Conservation (phyloP, 1,140 invertebrate genomes). For the Leucophenga varia region DNA sequence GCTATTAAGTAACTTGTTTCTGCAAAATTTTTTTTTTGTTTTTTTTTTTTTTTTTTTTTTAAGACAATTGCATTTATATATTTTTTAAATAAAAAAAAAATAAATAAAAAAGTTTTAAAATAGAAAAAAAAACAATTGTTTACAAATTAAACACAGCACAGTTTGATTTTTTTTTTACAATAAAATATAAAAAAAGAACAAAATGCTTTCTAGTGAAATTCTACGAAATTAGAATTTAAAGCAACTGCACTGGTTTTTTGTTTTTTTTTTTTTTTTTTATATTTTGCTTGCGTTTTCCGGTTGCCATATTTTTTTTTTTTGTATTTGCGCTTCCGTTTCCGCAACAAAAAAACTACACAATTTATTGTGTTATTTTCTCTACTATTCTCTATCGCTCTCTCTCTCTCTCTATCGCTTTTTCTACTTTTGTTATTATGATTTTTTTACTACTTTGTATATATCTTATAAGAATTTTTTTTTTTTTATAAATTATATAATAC, state of each 20-base stretch:
- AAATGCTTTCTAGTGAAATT: conserved; percentile 41
- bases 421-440: too few species aligned
- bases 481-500: too few species aligned
- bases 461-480: conserved; percentile 1
- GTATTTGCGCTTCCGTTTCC: conserved; percentile 7
- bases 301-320: too few species aligned
- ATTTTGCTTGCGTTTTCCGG: conserved; percentile 4
- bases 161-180: conserved; percentile 6
- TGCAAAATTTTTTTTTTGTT: conserved; percentile 8
- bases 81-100: not conserved
- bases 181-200: conserved; percentile 7
- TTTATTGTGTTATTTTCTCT: too few species aligned
- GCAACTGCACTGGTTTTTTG: conserved; percentile 43
- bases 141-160: conserved; percentile 26
- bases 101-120: conserved; percentile 21
- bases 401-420: too few species aligned
- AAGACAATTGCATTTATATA: too few species aligned
- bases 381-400: too few species aligned
- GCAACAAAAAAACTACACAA: too few species aligned
- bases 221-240: conserved; percentile 38
- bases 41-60: conserved; percentile 22
- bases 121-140: conserved; percentile 22
- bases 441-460: too few species aligned
- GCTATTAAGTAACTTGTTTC: too few species aligned
- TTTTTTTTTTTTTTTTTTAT: too few species aligned